Base-by-base conservation (phyloP, 2,888 invertebrate species). In the Cyaniris semiargus region DNA sequence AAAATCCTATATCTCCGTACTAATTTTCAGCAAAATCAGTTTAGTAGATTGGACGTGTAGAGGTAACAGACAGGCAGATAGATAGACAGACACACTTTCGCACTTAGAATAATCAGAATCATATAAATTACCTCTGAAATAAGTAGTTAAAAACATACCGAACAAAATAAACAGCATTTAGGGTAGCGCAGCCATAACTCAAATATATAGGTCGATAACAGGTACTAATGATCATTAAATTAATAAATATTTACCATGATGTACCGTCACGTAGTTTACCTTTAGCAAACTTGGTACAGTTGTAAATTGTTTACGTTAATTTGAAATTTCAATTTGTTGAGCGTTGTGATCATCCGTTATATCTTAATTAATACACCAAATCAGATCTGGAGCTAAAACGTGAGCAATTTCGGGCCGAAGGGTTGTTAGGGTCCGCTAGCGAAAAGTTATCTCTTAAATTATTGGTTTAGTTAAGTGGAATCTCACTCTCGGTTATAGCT, bases 301-400 rank as follows among this genome's bases (percentile, higher is more conserved):
- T 79, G 78, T 66, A 78, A 80, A 81, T 80, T 81, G 82, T 82
- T 80, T 78, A 72, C 78, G 71, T 79, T 79, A 81, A 82, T 81
- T 82, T 81, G 81, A 81, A 82, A 81, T 82, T 81, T 82, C 82
- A 81, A 82, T 82, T 81, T 80, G 78, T 78, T 78, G 76, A 77
- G 77, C 78, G 76, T 79, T 56, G 76, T 75, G 82, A 81, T 79
- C 79, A 78, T 82, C 79, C 76, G 80, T 81, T 79, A 80, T 79
- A 81, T 82, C 82, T 81, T 82, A 83, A 82, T 83, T 81, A 82
- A 82, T 79, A 80, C 81, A 79, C 79, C 81, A 79, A 78, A 80
- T 78, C 78, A 79, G 79, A 79, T 81, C 77, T 79, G 70, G 78
- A 58, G 70, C 77, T 77, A 79, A 78, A 79, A 80, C 80, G 81